Evolutionary conservation across 1,140 invertebrate genomes (phyloP), one percentile per base, ranked within the genome.

Genomic region (Solenopsis invicta): DNA sequence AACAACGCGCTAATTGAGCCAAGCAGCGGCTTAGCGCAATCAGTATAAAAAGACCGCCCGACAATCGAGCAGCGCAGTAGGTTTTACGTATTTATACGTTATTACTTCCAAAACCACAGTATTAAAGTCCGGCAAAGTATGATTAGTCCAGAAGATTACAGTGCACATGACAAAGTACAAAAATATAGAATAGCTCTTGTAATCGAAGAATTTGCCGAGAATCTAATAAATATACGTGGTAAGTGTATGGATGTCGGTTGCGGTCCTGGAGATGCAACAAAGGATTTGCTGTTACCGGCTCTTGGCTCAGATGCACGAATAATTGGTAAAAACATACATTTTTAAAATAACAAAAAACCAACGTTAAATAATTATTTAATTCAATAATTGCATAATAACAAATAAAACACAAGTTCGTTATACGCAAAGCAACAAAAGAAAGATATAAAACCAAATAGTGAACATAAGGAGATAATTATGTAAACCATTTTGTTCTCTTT

Each of bases 201-300:
- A 67, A 29, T 80, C 0, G 62, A 80, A 5, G 64, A 80, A 5
- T 80, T 80, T 52, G 34, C n/a, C 2, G 62, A 80, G 2, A 45
- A 69, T 16, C 18, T 54, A 41, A 9, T 6, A 3, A 21, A 41
- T 12, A 41, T 80, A 48, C 24, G 5, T 21, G 76, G 76, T 9
- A 67, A 80, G 16, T 80, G 77, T 24, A 69, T 69, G 62, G 77
- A 80, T 6, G 24, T 80, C 4, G 64, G 77, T 69, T 80, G 77
- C 5, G 62, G 62, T 24, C 48, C 64, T 6, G 77, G 64, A 37
- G 16, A 80, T 52, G 8, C 18, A 41, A 80, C 77, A 6, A 80
- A 45, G 9, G 2, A 80, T 4, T 6, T 80, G 10, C 1, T 69
- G 0, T 54, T 67, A 21, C 48, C 77, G 3, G 12, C n/a, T 80